Conservation (phyloP, 2,888 invertebrate species). For the Erpobdella octoculata region DNA sequence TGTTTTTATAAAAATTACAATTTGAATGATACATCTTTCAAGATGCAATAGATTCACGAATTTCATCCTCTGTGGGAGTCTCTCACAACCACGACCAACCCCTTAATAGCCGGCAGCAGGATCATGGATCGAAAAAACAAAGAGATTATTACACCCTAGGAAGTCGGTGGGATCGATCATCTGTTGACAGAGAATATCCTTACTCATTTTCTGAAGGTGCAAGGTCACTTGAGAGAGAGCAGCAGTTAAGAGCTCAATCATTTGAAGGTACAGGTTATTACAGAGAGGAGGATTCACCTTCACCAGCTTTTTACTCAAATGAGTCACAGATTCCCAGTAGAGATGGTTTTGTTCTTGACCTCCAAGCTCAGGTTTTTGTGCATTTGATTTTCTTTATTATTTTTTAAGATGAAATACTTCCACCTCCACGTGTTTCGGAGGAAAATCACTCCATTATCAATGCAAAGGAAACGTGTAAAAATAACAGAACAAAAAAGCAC, state of each 20-base stretch:
- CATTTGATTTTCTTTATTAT: not conserved
- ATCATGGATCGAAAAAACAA: conserved; percentile 38
- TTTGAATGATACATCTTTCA: too few relatives aligned
- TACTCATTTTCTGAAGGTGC: conserved; percentile 46
- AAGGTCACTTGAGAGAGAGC: conserved; percentile 46
- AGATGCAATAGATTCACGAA: not conserved
- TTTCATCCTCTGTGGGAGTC: not conserved
- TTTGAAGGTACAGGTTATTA: conserved; percentile 39
- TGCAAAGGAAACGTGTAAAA: too few relatives aligned
- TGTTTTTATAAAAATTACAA: not conserved
- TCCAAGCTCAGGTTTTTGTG: conserved; percentile 39
- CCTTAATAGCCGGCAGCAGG: conserved; percentile 44
- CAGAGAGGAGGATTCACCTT: conserved; percentile 29
- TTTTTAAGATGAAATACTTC: not conserved
- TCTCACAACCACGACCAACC: conserved; percentile 47
- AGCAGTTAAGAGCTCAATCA: conserved; percentile 40
- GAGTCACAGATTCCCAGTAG: conserved; percentile 25
- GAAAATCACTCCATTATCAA: too few relatives aligned
- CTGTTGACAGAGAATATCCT: conserved; percentile 56
- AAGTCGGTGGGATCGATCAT: conserved; percentile 60
- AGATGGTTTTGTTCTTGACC: conserved; percentile 48
- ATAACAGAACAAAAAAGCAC: too few relatives aligned
- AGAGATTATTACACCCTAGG: conserved; percentile 29
- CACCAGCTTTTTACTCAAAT: conserved; percentile 21
- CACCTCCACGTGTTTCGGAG: too few relatives aligned